Evolutionary conservation across 2,797 vertebrate species (phyloP).

Genomic region (Staurois parvus): DNA sequence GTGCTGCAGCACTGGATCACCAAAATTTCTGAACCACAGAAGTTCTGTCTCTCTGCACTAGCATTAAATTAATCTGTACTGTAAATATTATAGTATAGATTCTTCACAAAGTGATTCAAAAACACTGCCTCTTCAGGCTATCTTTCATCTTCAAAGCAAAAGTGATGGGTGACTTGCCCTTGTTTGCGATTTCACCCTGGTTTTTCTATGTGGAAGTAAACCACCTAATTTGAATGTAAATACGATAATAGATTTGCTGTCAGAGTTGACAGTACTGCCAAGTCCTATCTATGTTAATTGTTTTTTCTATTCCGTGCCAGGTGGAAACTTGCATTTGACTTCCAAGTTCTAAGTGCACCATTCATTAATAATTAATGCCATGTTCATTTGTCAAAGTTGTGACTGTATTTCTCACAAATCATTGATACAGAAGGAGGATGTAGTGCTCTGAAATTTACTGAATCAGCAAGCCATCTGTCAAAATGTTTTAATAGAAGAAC

Average conservation of each 20-base stretch:
- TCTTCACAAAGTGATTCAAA: conserved; percentile 1
- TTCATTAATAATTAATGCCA: conserved; percentile 5
- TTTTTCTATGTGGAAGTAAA: conserved; percentile 19
- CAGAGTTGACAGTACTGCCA: background rate
- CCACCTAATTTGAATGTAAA: conserved; percentile 14
- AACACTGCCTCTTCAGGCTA: background rate
- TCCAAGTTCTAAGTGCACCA: conserved; percentile 2
- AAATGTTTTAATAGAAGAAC: background rate
- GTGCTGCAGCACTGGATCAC: no score
- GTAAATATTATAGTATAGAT: background rate
- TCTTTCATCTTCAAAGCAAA: conserved; percentile 16
- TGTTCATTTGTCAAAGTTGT: background rate
- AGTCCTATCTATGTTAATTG: conserved; percentile 14
- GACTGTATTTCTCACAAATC: background rate
- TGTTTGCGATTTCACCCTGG: background rate
- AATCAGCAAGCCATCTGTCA: background rate
- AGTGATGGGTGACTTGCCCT: background rate
- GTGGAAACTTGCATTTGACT: conserved; percentile 2
- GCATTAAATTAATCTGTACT: background rate
- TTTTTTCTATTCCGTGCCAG: conserved; percentile 7
- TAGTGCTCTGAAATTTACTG: background rate
- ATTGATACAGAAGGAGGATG: background rate
- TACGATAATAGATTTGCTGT: conserved; percentile 19
- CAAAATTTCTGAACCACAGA: no score
- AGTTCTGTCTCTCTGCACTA: background rate